phyloP scores from a whole-genome alignment of 2,113 vertebrate species.

The Brachypodius melanocephalos region DNA sequence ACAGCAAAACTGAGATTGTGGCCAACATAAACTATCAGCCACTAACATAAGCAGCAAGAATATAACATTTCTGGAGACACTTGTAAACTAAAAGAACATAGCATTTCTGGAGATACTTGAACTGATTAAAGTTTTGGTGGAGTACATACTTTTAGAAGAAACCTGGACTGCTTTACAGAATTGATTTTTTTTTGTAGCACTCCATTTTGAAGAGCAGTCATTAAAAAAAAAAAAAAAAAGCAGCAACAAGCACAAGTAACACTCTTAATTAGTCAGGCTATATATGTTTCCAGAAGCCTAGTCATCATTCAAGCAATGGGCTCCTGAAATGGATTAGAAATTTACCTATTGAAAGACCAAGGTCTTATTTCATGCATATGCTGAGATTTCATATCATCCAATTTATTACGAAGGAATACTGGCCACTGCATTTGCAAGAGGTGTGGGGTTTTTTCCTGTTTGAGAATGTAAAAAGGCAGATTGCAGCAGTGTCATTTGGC shows the following conservation, averaged over 20 bases:
- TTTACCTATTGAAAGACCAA: background rate
- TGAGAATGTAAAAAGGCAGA: background rate
- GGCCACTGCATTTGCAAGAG: background rate
- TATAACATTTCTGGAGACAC: background rate
- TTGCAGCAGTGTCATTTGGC: background rate
- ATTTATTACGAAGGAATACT: background rate
- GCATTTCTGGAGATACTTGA: background rate
- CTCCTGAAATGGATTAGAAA: background rate
- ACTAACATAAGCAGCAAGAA: background rate
- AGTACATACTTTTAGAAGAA: background rate
- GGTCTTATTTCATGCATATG: background rate
- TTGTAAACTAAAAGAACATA: background rate
- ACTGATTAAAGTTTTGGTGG: background rate
- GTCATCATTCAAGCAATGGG: background rate
- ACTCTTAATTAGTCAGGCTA: background rate
- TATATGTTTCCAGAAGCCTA: background rate
- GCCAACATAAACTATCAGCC: background rate
- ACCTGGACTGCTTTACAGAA: background rate
- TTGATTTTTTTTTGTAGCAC: background rate
- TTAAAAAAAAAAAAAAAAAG: too few relatives aligned
- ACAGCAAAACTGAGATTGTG: background rate
- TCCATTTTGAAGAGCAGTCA: background rate
- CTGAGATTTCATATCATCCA: background rate
- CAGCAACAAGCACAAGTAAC: background rate
- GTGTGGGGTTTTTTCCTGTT: rapidly evolving